Percentiles rank a stretch among this genome's conserved stretches.
Evolutionary conservation across 2,797 vertebrate genomes (phyloP).

Genomic region (Hipposideros larvatus): DNA sequence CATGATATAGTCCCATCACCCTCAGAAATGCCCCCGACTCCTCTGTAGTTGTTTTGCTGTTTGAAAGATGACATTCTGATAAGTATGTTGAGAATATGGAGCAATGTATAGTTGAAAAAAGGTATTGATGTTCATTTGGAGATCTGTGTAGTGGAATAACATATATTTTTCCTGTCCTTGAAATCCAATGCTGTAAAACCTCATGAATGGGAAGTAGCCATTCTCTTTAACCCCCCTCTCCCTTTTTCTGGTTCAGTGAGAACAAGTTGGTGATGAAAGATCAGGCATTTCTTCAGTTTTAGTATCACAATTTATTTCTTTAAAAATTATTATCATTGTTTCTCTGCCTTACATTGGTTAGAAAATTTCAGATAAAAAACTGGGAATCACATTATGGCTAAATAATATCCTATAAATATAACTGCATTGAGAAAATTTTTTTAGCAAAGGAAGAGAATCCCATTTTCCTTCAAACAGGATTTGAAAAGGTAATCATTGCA

Average conservation of each 20-base stretch:
- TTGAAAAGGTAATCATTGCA: background rate
- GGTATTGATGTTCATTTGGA: background rate
- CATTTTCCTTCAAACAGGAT: background rate
- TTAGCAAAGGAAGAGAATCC: background rate
- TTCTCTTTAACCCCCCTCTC: background rate
- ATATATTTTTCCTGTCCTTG: background rate
- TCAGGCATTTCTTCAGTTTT: background rate
- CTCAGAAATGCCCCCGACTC: too few relatives aligned
- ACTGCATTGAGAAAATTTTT: background rate
- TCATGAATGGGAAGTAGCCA: background rate
- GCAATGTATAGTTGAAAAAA: background rate
- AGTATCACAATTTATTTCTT: background rate
- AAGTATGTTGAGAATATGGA: background rate
- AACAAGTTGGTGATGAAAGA: slow-evolving; percentile 15
- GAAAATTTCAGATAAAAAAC: background rate
- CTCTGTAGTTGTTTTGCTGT: background rate
- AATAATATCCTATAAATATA: background rate
- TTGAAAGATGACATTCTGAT: background rate
- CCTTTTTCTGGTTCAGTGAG: background rate
- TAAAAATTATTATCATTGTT: background rate
- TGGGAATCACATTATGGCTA: background rate
- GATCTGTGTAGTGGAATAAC: background rate
- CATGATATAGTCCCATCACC: background rate
- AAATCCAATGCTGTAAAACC: background rate
- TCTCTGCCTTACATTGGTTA: background rate